A percentile compares a stretch with the other conserved stretches of the same genome.
Evolutionary conservation across 2,113 vertebrate species (phyloP).

Genomic region (Channa maculata): DNA sequence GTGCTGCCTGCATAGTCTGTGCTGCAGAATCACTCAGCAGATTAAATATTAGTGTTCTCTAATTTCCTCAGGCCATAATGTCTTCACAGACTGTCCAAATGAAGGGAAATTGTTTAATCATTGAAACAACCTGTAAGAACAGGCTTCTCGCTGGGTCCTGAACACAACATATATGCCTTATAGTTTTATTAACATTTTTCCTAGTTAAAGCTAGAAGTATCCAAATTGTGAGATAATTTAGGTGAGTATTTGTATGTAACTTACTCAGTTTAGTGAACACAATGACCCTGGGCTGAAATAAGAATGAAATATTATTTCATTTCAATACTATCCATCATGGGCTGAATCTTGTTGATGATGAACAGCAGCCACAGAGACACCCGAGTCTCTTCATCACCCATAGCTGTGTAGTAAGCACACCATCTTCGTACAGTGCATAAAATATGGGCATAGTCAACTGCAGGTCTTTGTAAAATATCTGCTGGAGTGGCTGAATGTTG

Average conservation of each 20-base stretch:
- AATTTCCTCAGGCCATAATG: slow-evolving; percentile 70
- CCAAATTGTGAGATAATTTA: slow-evolving; percentile 38
- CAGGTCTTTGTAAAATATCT: slow-evolving; percentile 4
- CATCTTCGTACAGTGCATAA: slow-evolving; percentile 24
- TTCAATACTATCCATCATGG: background rate
- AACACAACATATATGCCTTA: slow-evolving; percentile 36
- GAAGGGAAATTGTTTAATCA: slow-evolving; percentile 67
- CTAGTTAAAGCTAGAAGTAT: slow-evolving; percentile 18
- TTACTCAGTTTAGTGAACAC: slow-evolving; percentile 18
- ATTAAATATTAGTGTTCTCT: slow-evolving; percentile 80
- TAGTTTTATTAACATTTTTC: slow-evolving; percentile 33
- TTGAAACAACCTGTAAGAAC: slow-evolving; percentile 59
- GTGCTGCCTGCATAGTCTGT: slow-evolving; percentile 39
- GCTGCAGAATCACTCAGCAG: slow-evolving; percentile 66
- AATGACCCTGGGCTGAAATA: slow-evolving; percentile 41
- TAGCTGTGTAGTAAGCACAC: background rate
- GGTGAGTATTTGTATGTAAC: slow-evolving; percentile 43
- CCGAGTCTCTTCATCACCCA: slow-evolving; percentile 30
- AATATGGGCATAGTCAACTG: slow-evolving; percentile 21
- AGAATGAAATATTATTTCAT: slow-evolving; percentile 17
- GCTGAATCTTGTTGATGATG: slow-evolving; percentile 29
- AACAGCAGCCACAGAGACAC: slow-evolving; percentile 26
- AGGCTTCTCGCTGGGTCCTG: slow-evolving; percentile 21
- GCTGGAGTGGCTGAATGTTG: slow-evolving; percentile 17
- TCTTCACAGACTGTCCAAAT: slow-evolving; percentile 57